phyloP scores from a whole-genome alignment of 1,140 invertebrate species.

The Apis florea region DNA sequence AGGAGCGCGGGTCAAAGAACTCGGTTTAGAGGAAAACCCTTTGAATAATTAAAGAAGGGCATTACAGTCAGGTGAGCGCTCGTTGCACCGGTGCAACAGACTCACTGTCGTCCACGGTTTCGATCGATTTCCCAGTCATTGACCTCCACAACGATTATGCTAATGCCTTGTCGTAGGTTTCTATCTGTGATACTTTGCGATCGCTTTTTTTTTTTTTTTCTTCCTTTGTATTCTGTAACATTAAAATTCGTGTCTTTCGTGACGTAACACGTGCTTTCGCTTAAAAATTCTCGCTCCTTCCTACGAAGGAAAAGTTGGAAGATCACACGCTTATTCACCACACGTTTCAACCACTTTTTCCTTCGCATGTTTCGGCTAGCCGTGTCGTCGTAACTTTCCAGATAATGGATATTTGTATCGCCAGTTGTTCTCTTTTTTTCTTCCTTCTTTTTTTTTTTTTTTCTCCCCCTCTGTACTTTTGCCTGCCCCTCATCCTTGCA shows the following conservation, averaged over 20 bases:
- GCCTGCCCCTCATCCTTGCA: background rate
- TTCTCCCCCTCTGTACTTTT: background rate
- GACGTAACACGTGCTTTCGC: background rate
- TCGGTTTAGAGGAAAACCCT: background rate
- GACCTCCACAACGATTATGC: slow-evolving; percentile 40
- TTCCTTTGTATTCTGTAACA: background rate
- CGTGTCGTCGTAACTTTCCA: background rate
- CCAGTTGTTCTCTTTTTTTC: background rate
- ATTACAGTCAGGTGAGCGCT: slow-evolving; percentile 41
- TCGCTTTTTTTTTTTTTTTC: too few relatives aligned
- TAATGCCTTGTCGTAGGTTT: slow-evolving; percentile 20
- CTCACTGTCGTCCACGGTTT: slow-evolving; percentile 34
- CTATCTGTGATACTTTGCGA: background rate
- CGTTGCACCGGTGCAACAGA: slow-evolving; percentile 37
- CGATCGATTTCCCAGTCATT: slow-evolving; percentile 50
- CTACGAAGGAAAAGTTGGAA: background rate
- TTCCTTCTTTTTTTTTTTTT: too few relatives aligned
- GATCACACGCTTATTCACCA: background rate
- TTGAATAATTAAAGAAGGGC: slow-evolving; percentile 51
- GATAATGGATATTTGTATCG: background rate
- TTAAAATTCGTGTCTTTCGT: background rate
- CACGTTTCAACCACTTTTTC: background rate
- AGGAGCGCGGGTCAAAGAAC: slow-evolving; percentile 1
- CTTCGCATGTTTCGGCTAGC: background rate
- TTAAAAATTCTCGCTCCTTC: background rate